Evolutionary conservation across 2,888 invertebrate species (phyloP).

Genomic region (Lordiphosa andalusiaca): DNA sequence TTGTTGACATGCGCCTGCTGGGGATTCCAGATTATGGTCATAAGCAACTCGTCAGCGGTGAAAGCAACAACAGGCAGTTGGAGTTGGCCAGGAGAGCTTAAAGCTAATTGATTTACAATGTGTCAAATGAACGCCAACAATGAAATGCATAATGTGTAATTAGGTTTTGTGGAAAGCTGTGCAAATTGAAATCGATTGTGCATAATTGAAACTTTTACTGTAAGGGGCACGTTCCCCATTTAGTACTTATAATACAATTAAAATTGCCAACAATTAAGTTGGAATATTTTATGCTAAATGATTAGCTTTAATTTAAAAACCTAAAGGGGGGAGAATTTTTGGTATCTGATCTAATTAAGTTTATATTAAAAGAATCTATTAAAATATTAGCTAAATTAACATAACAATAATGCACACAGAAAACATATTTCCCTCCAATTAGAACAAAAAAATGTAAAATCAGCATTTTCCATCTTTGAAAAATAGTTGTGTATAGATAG

Average conservation of each 20-base stretch:
- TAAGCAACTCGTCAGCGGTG: slow-evolving; percentile 16
- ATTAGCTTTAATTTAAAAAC: too few species aligned
- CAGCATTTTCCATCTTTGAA: too few species aligned
- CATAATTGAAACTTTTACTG: slow-evolving; percentile 1
- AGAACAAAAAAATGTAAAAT: too few species aligned
- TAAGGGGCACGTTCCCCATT: background rate
- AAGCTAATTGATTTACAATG: slow-evolving; percentile 3
- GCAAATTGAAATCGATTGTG: slow-evolving; percentile 1
- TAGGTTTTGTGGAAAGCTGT: slow-evolving; percentile 2
- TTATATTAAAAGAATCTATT: too few species aligned
- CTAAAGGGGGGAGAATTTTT: too few species aligned
- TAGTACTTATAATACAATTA: background rate
- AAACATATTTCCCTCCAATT: too few species aligned
- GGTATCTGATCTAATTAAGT: too few species aligned
- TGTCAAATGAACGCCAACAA: slow-evolving; percentile 3
- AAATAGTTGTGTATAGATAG: too few species aligned
- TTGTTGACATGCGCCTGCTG: slow-evolving; percentile 32
- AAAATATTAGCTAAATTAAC: too few species aligned
- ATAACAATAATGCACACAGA: too few species aligned
- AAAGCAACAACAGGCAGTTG: slow-evolving; percentile 3
- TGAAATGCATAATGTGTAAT: slow-evolving; percentile 6
- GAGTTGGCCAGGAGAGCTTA: background rate
- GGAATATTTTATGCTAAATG: too few species aligned
- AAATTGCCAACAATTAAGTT: background rate
- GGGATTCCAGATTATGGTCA: slow-evolving; percentile 28